A percentile compares a stretch with the other conserved stretches of the same genome.
Evolutionary conservation across 1,140 invertebrate species (phyloP).

Genomic region (Drosophila ercepeae): DNA sequence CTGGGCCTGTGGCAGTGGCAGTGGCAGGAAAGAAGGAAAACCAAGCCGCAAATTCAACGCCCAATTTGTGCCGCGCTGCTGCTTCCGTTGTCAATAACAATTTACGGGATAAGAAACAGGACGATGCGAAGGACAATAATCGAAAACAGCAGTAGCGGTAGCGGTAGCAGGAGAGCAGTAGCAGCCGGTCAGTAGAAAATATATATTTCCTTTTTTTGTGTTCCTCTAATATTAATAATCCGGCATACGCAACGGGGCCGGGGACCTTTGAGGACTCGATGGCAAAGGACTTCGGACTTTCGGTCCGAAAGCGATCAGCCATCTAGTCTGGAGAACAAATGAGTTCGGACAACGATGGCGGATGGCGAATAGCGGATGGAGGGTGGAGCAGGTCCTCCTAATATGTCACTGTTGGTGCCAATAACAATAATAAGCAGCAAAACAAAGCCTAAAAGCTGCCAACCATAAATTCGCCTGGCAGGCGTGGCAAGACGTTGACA

Average conservation of each 20-base stretch:
- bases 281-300: slow-evolving; percentile 6
- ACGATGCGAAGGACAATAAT: slow-evolving; percentile 70
- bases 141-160: slow-evolving; percentile 69
- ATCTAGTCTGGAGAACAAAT: slow-evolving; percentile 57
- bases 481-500: slow-evolving; percentile 67
- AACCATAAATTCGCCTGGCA: slow-evolving; percentile 71
- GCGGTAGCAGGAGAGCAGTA: slow-evolving; percentile 30
- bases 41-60: slow-evolving; percentile 80
- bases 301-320: slow-evolving; percentile 41
- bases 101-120: slow-evolving; percentile 72
- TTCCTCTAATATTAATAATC: slow-evolving; percentile 80
- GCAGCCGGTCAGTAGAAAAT: slow-evolving; percentile 77
- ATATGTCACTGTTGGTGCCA: slow-evolving; percentile 82
- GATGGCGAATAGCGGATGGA: slow-evolving; percentile 2
- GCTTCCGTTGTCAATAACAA: slow-evolving; percentile 81
- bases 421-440: slow-evolving; percentile 82
- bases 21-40: slow-evolving; percentile 53
- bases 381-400: slow-evolving; percentile 49
- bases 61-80: slow-evolving; percentile 80
- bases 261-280: slow-evolving; percentile 24
- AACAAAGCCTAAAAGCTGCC: slow-evolving; percentile 81
- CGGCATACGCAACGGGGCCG: slow-evolving; percentile 58
- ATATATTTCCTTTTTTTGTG: slow-evolving; percentile 55
- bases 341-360: slow-evolving; percentile 55
- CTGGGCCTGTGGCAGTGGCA: background rate